These are phyloP conservation scores for Rhineura floridana DNA, from an alignment of 2,113 vertebrate species.

Conservation along the genomic window DNA sequence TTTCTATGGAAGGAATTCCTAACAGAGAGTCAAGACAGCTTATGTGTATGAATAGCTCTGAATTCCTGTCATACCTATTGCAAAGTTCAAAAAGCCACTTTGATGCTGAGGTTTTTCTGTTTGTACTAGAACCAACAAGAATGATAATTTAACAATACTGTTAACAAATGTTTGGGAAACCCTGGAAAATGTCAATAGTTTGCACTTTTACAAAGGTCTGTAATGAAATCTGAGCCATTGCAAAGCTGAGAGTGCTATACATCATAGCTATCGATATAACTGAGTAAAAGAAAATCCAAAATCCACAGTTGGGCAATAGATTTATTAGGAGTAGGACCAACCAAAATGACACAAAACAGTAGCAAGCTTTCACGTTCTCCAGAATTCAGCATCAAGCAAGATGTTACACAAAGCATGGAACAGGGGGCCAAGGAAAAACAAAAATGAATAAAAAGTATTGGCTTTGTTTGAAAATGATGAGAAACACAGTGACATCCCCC, in stretches of 20 bases:
- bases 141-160: not conserved
- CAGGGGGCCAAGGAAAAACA: not conserved
- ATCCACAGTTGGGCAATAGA: too few species aligned
- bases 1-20: too few species aligned
- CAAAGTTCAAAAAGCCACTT: not conserved
- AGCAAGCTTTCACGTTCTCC: too few species aligned
- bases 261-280: not conserved
- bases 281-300: not conserved
- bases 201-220: not conserved
- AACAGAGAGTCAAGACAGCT: not conserved
- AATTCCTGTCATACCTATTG: not conserved
- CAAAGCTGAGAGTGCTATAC: not conserved
- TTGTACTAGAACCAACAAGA: not conserved
- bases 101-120: not conserved
- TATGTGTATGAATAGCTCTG: not conserved
- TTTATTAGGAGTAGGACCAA: too few species aligned
- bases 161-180: slow-evolving; percentile 7
- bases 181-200: not conserved
- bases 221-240: not conserved
- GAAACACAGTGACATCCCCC: not conserved
- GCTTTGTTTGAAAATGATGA: not conserved
- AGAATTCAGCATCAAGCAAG: too few species aligned
- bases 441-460: not conserved
- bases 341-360: too few species aligned
- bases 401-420: too few species aligned